Conservation (phyloP, 2,113 vertebrate species). For the Taxidea taxus region DNA sequence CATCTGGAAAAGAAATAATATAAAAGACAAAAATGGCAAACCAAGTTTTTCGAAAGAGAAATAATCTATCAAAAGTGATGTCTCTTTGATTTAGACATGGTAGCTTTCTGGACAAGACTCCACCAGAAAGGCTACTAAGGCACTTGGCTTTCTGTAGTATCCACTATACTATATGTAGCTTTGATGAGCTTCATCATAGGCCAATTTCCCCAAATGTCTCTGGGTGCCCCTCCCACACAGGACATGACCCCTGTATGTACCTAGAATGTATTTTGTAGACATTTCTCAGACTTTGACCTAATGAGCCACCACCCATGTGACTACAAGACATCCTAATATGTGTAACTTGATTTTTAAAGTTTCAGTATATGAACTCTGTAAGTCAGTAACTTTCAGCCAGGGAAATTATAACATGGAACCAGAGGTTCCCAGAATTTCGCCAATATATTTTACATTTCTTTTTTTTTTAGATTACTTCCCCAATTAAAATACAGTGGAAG, state of each 20-base stretch:
- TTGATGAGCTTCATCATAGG: constrained; percentile 89
- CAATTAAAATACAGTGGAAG: not conserved
- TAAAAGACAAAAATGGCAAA: constrained; percentile 76
- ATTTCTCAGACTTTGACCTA: constrained; percentile 87
- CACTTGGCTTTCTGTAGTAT: constrained; percentile 85
- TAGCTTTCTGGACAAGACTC: constrained; percentile 71
- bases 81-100: constrained; percentile 43
- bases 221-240: constrained; percentile 88
- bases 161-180: constrained; percentile 87
- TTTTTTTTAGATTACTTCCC: not conserved
- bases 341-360: not conserved
- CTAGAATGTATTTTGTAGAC: constrained; percentile 95
- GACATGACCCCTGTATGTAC: constrained; percentile 90
- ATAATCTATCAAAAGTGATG: constrained; percentile 53
- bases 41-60: constrained; percentile 88
- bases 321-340: too few relatives aligned
- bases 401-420: not conserved
- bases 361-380: constrained; percentile 5
- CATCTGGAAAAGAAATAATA: constrained; percentile 77
- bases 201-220: constrained; percentile 88
- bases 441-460: not conserved
- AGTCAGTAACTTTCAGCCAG: not conserved
- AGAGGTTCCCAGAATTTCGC: not conserved
- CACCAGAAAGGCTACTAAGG: constrained; percentile 79
- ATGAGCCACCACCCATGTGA: constrained; percentile 90